These are phyloP conservation scores for Oceanites oceanicus DNA, from an alignment of 2,113 vertebrate species.

Conservation along the genomic window DNA sequence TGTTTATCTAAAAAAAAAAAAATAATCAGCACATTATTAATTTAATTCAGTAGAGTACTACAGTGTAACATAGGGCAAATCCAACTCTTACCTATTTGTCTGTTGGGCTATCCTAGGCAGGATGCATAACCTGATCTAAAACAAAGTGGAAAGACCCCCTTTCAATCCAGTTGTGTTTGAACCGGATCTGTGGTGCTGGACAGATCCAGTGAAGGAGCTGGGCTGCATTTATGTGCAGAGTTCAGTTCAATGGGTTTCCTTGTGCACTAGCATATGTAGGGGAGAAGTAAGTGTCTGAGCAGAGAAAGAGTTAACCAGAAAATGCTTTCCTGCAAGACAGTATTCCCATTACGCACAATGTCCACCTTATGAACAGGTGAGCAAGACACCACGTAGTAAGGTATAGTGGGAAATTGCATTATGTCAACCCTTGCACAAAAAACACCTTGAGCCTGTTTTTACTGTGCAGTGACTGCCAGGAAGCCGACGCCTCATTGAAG, in stretches of 20 bases:
- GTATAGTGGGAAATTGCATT: neutral
- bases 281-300: neutral
- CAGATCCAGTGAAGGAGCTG: neutral
- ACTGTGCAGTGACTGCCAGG: neutral
- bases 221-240: neutral
- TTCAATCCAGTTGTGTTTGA: neutral
- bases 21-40: neutral
- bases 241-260: neutral
- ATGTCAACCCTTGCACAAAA: neutral
- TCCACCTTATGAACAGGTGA: neutral
- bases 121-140: neutral
- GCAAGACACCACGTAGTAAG: neutral
- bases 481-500: neutral
- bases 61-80: neutral
- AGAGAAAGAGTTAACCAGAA: neutral
- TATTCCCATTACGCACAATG: neutral
- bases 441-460: neutral
- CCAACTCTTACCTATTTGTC: neutral
- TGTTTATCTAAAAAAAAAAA: neutral
- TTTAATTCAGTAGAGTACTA: neutral
- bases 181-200: neutral
- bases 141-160: neutral
- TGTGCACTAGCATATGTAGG: neutral
- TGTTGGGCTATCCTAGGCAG: neutral
- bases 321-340: neutral